Evolutionary conservation across 2,113 vertebrate genomes (phyloP), one percentile per base, ranked within the genome.

Genomic region (Sander vitreus): DNA sequence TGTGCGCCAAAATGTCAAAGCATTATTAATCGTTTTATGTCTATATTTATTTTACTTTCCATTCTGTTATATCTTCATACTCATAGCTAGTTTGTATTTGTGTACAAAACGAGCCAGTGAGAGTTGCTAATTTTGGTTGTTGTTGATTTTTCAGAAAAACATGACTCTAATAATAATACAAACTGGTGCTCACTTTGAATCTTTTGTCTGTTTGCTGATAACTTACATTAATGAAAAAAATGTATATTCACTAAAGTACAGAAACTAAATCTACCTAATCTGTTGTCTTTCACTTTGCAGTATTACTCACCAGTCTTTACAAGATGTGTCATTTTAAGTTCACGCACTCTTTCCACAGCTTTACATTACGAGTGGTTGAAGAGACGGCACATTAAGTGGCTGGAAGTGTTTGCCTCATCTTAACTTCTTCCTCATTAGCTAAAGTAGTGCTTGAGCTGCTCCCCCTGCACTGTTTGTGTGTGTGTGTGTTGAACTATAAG

Each of bases 401-500:
- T 23, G 10, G 19, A 73, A 69, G 14, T 21, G 73, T 66, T 82
- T 66, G 73, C 80, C 58, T 39, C 73, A 48, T 54, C 27, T 9
- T 30, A 23, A 19, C 8, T 5, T 13, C 57, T 36, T 85, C 4
- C 33, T 75, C 25, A 43, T 85, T 57, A 79, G 16, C 30, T 84
- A 9, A 72, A 86, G 78, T 77, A 74, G 50, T 33, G n/a, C 76
- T 87, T 69, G 33, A 73, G 66, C 48, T 58, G 21, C 4, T 30
- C 45, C 12, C 14, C 9, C 23, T 47, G 18, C 6, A 10, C 55
- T 53, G 12, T 19, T 11, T 55, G 25, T 50, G 76, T 63, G 76
- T 63, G 80, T 63, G 9, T 23, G 60, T 53, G 50, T 80, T 64
- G 27, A 78, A 45, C 21, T 74, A 15, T 18, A 55, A 59, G 19